These are phyloP conservation scores for Platichthys stellatus DNA, from an alignment of 2,113 vertebrate genomes.

Conservation along the genomic window DNA sequence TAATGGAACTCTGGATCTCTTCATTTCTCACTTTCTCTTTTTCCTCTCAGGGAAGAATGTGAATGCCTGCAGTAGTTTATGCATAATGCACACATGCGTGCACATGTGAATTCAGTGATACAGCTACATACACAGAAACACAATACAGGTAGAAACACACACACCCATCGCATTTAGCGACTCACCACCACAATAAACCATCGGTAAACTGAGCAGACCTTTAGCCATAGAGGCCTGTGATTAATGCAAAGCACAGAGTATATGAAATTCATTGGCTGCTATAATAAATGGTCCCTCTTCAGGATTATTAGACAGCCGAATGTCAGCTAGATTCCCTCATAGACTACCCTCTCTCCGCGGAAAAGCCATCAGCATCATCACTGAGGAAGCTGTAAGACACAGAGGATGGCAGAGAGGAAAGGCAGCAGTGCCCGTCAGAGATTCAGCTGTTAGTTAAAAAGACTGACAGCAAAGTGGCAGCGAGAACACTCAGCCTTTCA, in stretches of 20 bases:
- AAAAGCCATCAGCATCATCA: slow-evolving; percentile 54
- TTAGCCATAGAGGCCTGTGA: slow-evolving; percentile 52
- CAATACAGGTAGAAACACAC: slow-evolving; percentile 15
- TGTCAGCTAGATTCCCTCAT: slow-evolving; percentile 58
- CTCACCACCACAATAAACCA: slow-evolving; percentile 44
- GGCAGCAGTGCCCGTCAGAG: slow-evolving; percentile 24
- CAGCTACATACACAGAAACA: slow-evolving; percentile 7
- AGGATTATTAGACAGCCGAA: slow-evolving; percentile 60
- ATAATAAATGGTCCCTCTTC: slow-evolving; percentile 53
- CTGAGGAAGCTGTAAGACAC: slow-evolving; percentile 46
- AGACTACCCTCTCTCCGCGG: slow-evolving; percentile 40
- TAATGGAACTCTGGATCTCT: slow-evolving; percentile 60
- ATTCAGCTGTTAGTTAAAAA: slow-evolving; percentile 3
- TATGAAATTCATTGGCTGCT: slow-evolving; percentile 44
- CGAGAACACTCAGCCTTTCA: slow-evolving; percentile 22
- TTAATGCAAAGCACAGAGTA: slow-evolving; percentile 58
- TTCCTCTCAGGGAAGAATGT: slow-evolving; percentile 14
- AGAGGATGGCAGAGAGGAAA: slow-evolving; percentile 36
- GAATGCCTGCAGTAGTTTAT: no score
- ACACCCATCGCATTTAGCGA: slow-evolving; percentile 21
- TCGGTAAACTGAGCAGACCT: slow-evolving; percentile 47
- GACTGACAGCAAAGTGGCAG: no score
- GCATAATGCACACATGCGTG: no score
- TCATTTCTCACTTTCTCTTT: slow-evolving; percentile 29
- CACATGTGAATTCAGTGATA: background rate